Conservation (phyloP, 2,888 invertebrate species). For the Dryomyza anilis region DNA sequence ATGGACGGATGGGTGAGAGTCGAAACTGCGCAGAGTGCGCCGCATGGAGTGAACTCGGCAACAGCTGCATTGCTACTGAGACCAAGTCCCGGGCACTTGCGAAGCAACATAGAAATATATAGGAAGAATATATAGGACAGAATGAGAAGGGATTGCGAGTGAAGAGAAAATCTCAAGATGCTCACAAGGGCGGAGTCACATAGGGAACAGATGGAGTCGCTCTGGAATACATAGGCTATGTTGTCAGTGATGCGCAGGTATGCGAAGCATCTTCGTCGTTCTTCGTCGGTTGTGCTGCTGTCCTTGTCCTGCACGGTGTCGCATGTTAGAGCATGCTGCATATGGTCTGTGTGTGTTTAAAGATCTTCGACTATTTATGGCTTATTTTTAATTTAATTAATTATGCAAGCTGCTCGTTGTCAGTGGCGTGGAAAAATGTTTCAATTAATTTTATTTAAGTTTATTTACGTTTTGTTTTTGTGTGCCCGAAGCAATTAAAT, state of each 20-base stretch:
- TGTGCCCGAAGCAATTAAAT: no score
- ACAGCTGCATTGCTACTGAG: not conserved
- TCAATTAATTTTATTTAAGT: not conserved
- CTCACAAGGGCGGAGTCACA: constrained; percentile 2
- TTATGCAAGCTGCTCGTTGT: constrained; percentile 2
- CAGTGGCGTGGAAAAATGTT: constrained; percentile 9
- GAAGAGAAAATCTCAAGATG: not conserved
- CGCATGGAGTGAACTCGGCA: not conserved
- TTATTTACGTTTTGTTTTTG: not conserved
- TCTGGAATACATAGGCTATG: not conserved
- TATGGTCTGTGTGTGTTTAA: not conserved
- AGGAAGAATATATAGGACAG: not conserved
- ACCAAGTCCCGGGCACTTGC: not conserved
- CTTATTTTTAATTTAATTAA: constrained; percentile 14
- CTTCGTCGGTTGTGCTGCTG: not conserved
- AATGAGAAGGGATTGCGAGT: no score
- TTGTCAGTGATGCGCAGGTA: not conserved
- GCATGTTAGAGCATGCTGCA: no score
- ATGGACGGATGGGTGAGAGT: not conserved
- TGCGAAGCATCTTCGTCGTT: not conserved
- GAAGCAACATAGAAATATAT: not conserved
- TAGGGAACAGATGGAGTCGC: not conserved
- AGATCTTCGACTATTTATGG: not conserved
- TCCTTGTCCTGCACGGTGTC: not conserved
- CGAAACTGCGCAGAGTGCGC: not conserved